These are phyloP conservation scores for Karalla daura DNA, from an alignment of 2,797 vertebrate genomes.

Conservation along the genomic window DNA sequence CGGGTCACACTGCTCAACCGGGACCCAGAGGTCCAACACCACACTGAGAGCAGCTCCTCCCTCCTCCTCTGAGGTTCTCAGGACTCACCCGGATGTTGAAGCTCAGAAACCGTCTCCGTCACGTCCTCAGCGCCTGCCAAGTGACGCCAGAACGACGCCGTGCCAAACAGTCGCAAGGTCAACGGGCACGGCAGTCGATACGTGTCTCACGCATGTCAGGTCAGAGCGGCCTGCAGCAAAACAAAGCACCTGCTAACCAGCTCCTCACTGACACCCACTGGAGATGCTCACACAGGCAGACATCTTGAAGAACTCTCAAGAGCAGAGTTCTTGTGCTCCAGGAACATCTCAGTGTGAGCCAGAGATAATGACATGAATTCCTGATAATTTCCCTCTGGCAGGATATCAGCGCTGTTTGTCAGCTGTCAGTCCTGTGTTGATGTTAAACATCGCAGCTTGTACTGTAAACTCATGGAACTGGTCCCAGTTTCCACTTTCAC, in stretches of 20 bases:
- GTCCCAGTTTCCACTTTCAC: conserved; percentile 3
- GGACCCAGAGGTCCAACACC: too few species aligned
- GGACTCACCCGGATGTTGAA: too few species aligned
- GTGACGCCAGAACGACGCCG: neutral
- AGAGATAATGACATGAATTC: too few species aligned
- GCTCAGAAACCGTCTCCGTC: neutral
- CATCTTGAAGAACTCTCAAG: too few species aligned
- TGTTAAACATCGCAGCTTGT: conserved; percentile 22
- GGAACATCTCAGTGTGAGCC: too few species aligned
- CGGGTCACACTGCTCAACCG: too few species aligned
- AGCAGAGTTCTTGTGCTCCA: too few species aligned
- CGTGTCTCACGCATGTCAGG: conserved; percentile 26
- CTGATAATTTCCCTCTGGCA: too few species aligned
- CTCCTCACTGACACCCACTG: neutral
- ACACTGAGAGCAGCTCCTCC: too few species aligned
- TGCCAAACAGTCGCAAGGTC: conserved; percentile 1
- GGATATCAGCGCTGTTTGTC: neutral
- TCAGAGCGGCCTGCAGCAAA: conserved; percentile 22
- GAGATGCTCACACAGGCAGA: neutral
- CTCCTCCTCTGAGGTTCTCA: too few species aligned
- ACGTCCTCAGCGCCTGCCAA: neutral
- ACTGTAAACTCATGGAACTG: conserved; percentile 14
- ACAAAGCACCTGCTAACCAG: neutral
- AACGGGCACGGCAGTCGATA: conserved; percentile 1
- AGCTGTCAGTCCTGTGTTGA: neutral